phyloP scores from a whole-genome alignment of 1,140 invertebrate genomes.

The Calephelis nemesis region DNA sequence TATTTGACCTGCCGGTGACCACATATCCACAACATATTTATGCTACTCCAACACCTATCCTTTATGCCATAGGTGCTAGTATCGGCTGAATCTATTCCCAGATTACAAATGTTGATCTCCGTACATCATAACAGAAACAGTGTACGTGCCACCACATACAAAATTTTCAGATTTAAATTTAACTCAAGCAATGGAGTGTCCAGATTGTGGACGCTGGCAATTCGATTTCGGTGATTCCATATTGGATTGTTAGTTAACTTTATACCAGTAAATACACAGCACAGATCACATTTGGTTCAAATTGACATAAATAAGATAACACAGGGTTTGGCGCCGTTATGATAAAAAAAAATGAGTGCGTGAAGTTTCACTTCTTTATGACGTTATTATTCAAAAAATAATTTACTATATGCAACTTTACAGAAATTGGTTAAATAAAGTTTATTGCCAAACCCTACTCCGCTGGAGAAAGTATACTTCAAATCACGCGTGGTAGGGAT shows the following conservation, averaged over 20 bases:
- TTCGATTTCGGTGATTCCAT: not conserved
- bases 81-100: not conserved
- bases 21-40: not conserved
- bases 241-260: not conserved
- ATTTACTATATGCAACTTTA: no score
- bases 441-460: no score
- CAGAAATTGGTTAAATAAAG: no score
- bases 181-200: not conserved
- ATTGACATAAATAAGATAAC: no score
- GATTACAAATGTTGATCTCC: not conserved
- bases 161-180: constrained; percentile 6
- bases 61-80: not conserved
- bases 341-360: no score
- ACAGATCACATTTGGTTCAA: no score
- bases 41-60: not conserved
- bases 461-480: no score
- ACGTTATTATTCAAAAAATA: no score
- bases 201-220: not conserved
- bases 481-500: no score
- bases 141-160: constrained; percentile 1
- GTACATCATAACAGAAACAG: not conserved
- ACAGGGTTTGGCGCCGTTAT: no score
- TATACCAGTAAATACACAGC: not conserved
- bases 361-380: no score
- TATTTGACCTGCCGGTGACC: not conserved